Percentiles rank a stretch among this genome's conserved stretches.
Evolutionary conservation across 2,888 invertebrate species (phyloP).

Genomic region (Artemia sp.): DNA sequence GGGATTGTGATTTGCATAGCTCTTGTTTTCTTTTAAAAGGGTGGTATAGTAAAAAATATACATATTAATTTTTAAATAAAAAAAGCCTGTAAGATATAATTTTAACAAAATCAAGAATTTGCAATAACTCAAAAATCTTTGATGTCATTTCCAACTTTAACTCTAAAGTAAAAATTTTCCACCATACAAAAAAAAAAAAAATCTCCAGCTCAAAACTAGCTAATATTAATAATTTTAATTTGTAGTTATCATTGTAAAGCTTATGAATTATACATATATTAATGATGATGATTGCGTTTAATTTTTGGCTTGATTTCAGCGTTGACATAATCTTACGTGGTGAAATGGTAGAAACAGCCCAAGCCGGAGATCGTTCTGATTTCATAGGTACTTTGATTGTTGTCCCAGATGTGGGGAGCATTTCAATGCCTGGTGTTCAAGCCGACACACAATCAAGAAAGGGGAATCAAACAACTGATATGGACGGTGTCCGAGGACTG

Average conservation of each 20-base stretch:
- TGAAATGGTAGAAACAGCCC: constrained; percentile 88
- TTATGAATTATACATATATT: not conserved
- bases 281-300: not conserved
- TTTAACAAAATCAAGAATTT: too few species aligned
- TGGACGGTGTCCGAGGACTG: constrained; percentile 69
- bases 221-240: constrained; percentile 15
- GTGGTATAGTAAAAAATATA: too few species aligned
- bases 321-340: constrained; percentile 85
- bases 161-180: too few species aligned
- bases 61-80: too few species aligned
- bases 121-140: too few species aligned
- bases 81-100: too few species aligned
- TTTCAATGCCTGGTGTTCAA: constrained; percentile 68
- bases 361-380: constrained; percentile 69
- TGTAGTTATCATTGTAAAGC: not conserved
- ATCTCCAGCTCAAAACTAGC: not conserved
- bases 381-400: constrained; percentile 92
- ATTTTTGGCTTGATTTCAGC: constrained; percentile 29
- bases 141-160: too few species aligned
- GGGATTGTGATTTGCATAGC: too few species aligned
- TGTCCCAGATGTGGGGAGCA: constrained; percentile 80
- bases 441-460: constrained; percentile 62
- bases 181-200: too few species aligned
- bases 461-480: constrained; percentile 45
- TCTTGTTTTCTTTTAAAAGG: too few species aligned